Evolutionary conservation across 2,113 vertebrate species (phyloP), one percentile per base, ranked within the genome.

Genomic region (Poeciliopsis retropinna): DNA sequence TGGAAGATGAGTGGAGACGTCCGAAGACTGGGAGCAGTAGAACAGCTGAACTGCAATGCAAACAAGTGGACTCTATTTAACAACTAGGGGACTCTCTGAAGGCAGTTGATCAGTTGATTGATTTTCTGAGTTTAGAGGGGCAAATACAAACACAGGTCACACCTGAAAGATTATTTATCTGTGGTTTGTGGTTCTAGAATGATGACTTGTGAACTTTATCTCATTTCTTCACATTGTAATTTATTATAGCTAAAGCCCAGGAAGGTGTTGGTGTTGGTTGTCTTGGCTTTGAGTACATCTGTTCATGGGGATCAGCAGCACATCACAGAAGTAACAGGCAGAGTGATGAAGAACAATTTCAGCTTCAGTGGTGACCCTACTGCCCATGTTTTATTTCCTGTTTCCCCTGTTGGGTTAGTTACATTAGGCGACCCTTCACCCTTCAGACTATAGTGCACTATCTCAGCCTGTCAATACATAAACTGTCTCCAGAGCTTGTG

Each of bases 351-450:
- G 89, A 90, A 84, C 85, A 84, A 66, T 78, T 82, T 91, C 76
- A 92, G 87, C 89, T 89, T 57, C 25, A 57, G 5, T 47, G 82
- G 65, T 91, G 90, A 92, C 88, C 85, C 73, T 74, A 72, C 88
- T 2, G 67, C 80, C 83, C 87, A 80, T 75, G 66, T 77, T 3
- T 0, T 67, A 79, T 75, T 70, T 85, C 64, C 70, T 29, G 12
- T 47, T 76, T 64, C 68, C 44, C 76, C 75, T 10, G 25, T 9
- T 57, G 51, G 25, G 6, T 57, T 57, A 25, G 5, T 65, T 84
- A 75, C 60, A 72, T 74, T 82, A 74, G 51, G 68, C 80, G 76
- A 88, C 76, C 78, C 68, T 80, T 70, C 25, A 63, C 61, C n/a
- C 29, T 67, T 68, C 51, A 31, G 70, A 65, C 67, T 82, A 37